Evolutionary conservation across 2,888 invertebrate species (phyloP), one percentile per base, ranked within the genome.

Genomic region (Acleris holmiana): DNA sequence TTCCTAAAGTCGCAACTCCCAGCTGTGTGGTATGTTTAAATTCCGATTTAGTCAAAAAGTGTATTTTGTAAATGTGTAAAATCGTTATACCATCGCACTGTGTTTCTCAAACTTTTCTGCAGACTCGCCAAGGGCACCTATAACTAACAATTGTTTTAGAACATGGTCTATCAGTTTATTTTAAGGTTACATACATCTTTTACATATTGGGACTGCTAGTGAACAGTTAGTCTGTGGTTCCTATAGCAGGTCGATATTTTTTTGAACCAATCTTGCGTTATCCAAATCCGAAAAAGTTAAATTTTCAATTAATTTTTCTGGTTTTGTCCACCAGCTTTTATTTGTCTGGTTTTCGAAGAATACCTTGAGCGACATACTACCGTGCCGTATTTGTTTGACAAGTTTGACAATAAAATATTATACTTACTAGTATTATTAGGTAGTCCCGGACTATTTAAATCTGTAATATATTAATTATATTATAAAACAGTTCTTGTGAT

Each of bases 401-500:
- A 84, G 85, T 87, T 88, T 85, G 91, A 91, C 91, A 91, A 91
- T 91, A 91, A 91, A 86, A 13, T 35, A 79, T 82, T 79, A 84
- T 35, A 79, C 84, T 79, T 84, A 83, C 79, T 88, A 89, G 86
- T 89, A 88, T 88, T 84, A 84, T 83, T 87, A 86, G 83, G 80
- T 84, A 84, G 85, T 82, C 77, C 77, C 79, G 81, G 80, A 83
- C 84, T 85, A 81, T 77, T 64, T 49, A 54, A 64, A 58, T 48
- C 64, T 82, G 80, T 84, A 80, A 78, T 78, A 74, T 73, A 73
- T 83, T 83, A 83, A 80, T 78, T 78, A 74, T 73, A 73, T 83
- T 83, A 83, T 79, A 84, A 82, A 81, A 84, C 80, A 72, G 79
- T 84, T 85, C 79, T 84, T 84, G 86, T 89, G 84, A 88, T 88